Evolutionary conservation across 2,113 vertebrate species (phyloP).

Genomic region (Parus major): DNA sequence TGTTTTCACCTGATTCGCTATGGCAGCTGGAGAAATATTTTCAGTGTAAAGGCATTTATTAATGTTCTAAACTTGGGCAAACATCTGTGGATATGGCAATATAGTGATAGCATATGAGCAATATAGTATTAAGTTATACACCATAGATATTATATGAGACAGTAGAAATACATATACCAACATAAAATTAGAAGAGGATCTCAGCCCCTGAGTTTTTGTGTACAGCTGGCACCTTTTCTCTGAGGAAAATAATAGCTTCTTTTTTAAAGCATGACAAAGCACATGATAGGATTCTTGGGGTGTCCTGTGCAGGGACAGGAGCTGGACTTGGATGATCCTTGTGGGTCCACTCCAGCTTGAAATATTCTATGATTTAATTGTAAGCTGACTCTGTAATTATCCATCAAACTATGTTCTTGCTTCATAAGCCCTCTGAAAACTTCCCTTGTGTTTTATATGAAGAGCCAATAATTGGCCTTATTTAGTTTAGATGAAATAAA

Average conservation of each 20-base stretch:
- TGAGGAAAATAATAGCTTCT: background rate
- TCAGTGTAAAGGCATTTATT: background rate
- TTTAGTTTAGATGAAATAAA: constrained; percentile 56
- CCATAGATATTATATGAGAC: background rate
- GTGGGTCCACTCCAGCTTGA: background rate
- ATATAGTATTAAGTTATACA: background rate
- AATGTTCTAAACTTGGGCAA: background rate
- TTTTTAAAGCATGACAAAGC: background rate
- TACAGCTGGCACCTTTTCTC: background rate
- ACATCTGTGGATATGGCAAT: background rate
- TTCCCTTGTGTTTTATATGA: background rate
- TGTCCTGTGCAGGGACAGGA: background rate
- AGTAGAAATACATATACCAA: background rate
- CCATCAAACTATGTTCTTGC: background rate
- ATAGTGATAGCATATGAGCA: background rate
- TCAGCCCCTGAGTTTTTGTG: background rate
- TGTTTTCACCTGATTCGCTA: background rate
- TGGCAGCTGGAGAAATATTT: background rate
- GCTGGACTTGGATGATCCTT: background rate
- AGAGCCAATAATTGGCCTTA: constrained; percentile 23
- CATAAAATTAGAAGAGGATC: background rate
- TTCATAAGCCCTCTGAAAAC: background rate
- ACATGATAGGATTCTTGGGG: background rate
- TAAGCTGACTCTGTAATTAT: background rate
- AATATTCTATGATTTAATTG: background rate